Evolutionary conservation across 2,113 vertebrate species (phyloP), one percentile per base, ranked within the genome.

Genomic region (Callaeas wilsoni): DNA sequence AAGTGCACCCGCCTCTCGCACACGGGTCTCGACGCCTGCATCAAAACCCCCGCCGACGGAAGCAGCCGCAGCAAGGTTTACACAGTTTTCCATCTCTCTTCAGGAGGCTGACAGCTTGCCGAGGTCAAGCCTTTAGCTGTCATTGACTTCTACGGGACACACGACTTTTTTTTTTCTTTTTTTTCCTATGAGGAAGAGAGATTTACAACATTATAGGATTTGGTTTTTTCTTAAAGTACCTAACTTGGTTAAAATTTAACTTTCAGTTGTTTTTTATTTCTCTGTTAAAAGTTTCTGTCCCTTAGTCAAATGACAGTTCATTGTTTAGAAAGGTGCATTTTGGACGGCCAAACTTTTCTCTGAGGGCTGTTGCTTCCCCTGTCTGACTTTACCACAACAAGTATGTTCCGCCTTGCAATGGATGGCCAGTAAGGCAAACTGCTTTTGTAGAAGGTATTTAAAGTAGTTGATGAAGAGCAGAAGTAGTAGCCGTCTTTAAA

Each of bases 161-260:
- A 0, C 6, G 7, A 7, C 20, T 17, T 25, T 13, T 30, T 4
- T 18, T 41, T 52, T 6, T 29, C 3, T 7, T 30, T 52, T 46
- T 39, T 3, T 13, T 29, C 10, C 22, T 14, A 6, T 33, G 32
- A 1, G 20, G 55, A 71, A 63, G 50, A 46, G 46, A 16, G 8
- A 32, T 84, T 85, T 89, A 39, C 35, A 35, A 29, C 22, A 1
- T 57, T 49, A 8, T 10, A 33, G 6, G 23, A 37, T 41, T 79
- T 19, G 7, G 8, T 56, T 70, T 55, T 68, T 49, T 22, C 47
- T 30, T 32, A 2, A 63, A 77, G 23, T 50, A 30, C 9, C 0
- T 52, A 50, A 33, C 41, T 32, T 32, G 19, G 47, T 91, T 78
- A 71, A 84, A 71, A 20, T 55, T 30, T 39, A 55, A 64, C 44